Conservation (phyloP, 92 coral and sea anemone species). For the Phymanthus crucifer region DNA sequence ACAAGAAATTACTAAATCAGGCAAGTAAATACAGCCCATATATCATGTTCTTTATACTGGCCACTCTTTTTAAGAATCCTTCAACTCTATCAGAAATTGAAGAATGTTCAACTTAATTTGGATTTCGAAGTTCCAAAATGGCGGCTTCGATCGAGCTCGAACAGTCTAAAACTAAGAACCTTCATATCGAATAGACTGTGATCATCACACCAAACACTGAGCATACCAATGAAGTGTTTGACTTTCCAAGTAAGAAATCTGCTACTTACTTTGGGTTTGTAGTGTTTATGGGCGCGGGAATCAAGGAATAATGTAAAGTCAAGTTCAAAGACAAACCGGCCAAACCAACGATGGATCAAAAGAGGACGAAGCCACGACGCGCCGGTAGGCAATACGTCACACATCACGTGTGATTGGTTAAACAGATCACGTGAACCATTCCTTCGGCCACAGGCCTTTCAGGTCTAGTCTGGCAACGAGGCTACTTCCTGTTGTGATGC, state of each 20-base stretch:
- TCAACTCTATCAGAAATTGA: background rate
- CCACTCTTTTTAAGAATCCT: background rate
- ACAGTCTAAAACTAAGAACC: background rate
- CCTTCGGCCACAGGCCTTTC: background rate
- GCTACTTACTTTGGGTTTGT: constrained; percentile 18
- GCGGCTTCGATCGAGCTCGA: background rate
- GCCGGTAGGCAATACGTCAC: constrained; percentile 60
- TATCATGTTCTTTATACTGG: background rate
- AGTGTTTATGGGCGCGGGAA: background rate
- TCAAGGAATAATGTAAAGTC: constrained; percentile 6
- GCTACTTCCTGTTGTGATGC: background rate
- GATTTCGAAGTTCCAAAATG: background rate
- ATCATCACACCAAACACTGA: background rate
- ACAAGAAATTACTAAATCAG: background rate
- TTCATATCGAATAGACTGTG: background rate
- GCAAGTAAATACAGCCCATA: background rate
- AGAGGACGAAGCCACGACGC: constrained; percentile 46
- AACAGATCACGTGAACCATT: constrained; percentile 8
- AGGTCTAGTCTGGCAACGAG: background rate
- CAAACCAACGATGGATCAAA: constrained; percentile 26
- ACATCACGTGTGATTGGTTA: constrained; percentile 46
- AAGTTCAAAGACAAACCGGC: constrained; percentile 30
- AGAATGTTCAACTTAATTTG: background rate
- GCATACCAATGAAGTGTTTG: background rate
- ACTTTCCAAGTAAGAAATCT: background rate